Evolutionary conservation across 2,888 invertebrate species (phyloP).

Genomic region (Bugulina stolonifera): DNA sequence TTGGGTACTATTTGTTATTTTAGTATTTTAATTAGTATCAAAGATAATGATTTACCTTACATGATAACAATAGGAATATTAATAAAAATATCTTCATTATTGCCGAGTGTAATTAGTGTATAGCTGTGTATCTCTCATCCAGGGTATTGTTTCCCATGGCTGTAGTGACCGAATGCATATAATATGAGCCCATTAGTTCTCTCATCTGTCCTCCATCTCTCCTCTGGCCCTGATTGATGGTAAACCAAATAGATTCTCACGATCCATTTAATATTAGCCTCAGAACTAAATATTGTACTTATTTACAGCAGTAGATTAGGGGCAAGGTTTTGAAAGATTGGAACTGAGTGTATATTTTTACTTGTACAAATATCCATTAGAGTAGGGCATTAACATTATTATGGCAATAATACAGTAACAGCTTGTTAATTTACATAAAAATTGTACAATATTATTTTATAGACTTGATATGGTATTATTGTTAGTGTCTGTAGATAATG

Average conservation of each 20-base stretch:
- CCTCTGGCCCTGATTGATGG: neutral
- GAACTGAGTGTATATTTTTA: too few species aligned
- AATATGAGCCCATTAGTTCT: neutral
- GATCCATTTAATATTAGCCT: neutral
- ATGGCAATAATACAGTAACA: conserved; percentile 8
- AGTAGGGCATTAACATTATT: conserved; percentile 15
- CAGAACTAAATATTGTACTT: neutral
- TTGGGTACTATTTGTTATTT: too few species aligned
- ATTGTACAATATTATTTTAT: conserved; percentile 8
- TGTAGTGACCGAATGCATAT: neutral
- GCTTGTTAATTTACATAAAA: conserved; percentile 22
- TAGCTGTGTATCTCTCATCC: too few species aligned
- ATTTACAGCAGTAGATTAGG: too few species aligned
- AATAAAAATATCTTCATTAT: too few species aligned
- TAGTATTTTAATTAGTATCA: too few species aligned
- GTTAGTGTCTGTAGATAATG: neutral
- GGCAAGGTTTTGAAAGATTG: too few species aligned
- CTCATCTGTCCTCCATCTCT: neutral
- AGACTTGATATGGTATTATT: conserved; percentile 14
- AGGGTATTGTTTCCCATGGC: conserved; percentile 22
- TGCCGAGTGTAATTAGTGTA: too few species aligned
- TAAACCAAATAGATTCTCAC: neutral
- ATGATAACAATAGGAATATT: too few species aligned
- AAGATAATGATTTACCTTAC: too few species aligned
- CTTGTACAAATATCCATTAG: neutral